Conservation (phyloP, 2,113 vertebrate genomes). For the Corvus hawaiiensis region DNA sequence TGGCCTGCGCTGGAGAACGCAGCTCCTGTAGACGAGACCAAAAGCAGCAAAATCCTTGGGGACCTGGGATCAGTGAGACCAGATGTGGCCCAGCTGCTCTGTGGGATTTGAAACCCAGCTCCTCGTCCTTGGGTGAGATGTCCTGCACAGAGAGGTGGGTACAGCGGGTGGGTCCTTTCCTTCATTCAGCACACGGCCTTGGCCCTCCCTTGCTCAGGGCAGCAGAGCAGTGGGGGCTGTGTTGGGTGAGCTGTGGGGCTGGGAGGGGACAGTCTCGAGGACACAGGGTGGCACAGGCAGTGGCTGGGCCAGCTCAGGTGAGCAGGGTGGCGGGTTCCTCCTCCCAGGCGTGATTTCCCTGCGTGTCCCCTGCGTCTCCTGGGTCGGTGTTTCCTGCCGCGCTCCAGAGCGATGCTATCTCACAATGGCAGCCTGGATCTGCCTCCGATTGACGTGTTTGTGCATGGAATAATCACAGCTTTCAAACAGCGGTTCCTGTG, state of each 20-base stretch:
- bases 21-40: background rate
- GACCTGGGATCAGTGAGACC: background rate
- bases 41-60: background rate
- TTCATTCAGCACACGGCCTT: rapidly evolving
- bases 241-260: background rate
- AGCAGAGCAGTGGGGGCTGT: background rate
- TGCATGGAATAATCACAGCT: conserved; percentile 49
- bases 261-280: background rate
- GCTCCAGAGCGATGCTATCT: background rate
- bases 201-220: background rate
- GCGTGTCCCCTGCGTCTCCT: rapidly evolving
- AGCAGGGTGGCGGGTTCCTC: rapidly evolving
- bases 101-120: background rate
- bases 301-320: background rate
- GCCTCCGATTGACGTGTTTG: conserved; percentile 49
- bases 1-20: background rate
- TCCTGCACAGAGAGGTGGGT: rapidly evolving
- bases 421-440: background rate
- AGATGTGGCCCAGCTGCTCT: background rate
- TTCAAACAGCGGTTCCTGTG: conserved; percentile 49
- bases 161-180: rapidly evolving
- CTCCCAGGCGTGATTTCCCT: rapidly evolving
- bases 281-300: background rate
- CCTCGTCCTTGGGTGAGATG: background rate
- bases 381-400: rapidly evolving